Evolutionary conservation across 2,888 invertebrate genomes (phyloP).

Genomic region (Operophtera brumata): DNA sequence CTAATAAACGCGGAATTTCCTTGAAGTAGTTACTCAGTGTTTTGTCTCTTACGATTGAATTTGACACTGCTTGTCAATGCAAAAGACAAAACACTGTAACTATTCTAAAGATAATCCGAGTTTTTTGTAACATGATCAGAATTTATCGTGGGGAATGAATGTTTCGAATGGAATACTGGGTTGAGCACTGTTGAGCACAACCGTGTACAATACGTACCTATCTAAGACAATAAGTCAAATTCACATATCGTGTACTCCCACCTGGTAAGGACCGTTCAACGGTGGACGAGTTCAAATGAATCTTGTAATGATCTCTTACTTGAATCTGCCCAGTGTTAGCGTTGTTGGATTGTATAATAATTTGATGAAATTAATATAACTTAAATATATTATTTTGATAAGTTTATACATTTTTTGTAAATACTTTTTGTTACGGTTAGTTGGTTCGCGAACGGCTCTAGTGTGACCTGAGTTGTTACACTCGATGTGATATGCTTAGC

Average conservation of each 20-base stretch:
- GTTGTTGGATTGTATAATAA: slow-evolving; percentile 69
- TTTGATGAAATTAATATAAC: slow-evolving; percentile 64
- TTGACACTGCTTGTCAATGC: too few relatives aligned
- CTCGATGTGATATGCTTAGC: slow-evolving; percentile 71
- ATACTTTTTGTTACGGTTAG: slow-evolving; percentile 60
- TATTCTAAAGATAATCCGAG: too few relatives aligned
- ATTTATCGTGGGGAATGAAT: slow-evolving; percentile 48
- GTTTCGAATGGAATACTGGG: slow-evolving; percentile 66
- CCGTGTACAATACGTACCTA: slow-evolving; percentile 62
- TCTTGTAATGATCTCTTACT: slow-evolving; percentile 78
- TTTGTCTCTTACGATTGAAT: too few relatives aligned
- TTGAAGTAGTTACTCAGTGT: too few relatives aligned
- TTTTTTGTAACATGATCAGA: too few relatives aligned
- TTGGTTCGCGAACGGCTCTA: slow-evolving; percentile 65
- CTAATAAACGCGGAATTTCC: too few relatives aligned
- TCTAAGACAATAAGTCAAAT: slow-evolving; percentile 73
- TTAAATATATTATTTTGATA: slow-evolving; percentile 68
- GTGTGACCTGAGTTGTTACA: slow-evolving; percentile 43
- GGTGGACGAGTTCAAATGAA: slow-evolving; percentile 61
- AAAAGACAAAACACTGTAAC: too few relatives aligned
- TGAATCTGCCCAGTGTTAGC: slow-evolving; percentile 79
- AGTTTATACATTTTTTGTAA: slow-evolving; percentile 72
- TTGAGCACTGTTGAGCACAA: slow-evolving; percentile 67
- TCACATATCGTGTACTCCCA: slow-evolving; percentile 74
- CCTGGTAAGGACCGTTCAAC: slow-evolving; percentile 44